Evolutionary conservation across 2,888 invertebrate genomes (phyloP).

Genomic region (Stenichneumon culpator): DNA sequence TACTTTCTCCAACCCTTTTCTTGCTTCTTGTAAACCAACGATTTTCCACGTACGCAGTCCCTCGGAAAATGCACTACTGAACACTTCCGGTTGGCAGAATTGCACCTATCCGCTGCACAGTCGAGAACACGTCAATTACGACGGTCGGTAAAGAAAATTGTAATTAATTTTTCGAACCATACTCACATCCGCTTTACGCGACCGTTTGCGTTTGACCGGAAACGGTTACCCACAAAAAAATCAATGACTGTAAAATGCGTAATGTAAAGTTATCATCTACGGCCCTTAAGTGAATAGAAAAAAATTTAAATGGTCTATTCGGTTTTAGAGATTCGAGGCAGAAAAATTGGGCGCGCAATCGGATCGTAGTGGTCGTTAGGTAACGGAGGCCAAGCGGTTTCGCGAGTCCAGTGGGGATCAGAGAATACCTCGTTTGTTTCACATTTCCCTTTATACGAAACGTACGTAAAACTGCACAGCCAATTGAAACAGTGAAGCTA

Average conservation of each 20-base stretch:
- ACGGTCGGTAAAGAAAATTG: too few relatives aligned
- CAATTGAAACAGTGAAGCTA: conserved; percentile 2
- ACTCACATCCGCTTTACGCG: too few relatives aligned
- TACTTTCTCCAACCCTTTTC: not conserved
- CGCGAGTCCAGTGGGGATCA: not conserved
- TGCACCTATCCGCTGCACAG: too few relatives aligned
- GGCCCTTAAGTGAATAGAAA: too few relatives aligned
- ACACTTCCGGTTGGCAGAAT: too few relatives aligned
- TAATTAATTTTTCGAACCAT: too few relatives aligned
- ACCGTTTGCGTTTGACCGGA: too few relatives aligned
- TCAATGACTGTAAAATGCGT: too few relatives aligned
- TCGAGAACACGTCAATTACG: too few relatives aligned
- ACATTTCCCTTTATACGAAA: conserved; percentile 62
- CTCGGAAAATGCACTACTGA: not conserved
- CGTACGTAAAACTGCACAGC: not conserved
- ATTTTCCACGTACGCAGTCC: not conserved
- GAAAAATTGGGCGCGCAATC: not conserved
- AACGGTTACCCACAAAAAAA: too few relatives aligned
- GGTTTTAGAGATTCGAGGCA: not conserved
- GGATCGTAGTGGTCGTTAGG: not conserved
- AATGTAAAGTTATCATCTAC: too few relatives aligned
- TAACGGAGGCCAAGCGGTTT: not conserved
- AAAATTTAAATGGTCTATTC: not conserved
- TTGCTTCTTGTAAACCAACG: not conserved
- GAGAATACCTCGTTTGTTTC: conserved; percentile 73